Conservation (phyloP, 2,888 invertebrate species). For the Tinea pellionella region DNA sequence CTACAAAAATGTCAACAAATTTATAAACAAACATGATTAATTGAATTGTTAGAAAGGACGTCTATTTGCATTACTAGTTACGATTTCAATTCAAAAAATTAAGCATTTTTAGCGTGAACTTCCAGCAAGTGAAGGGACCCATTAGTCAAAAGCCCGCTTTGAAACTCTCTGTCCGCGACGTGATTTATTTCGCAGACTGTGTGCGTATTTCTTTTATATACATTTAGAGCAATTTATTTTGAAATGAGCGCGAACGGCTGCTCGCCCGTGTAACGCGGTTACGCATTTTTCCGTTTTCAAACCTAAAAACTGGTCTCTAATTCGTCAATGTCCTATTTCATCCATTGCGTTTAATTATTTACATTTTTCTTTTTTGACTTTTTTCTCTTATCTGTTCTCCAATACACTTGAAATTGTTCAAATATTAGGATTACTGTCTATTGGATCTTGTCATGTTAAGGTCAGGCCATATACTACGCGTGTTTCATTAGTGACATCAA, state of each 20-base stretch:
- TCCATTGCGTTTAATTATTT: neutral
- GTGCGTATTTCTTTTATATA: constrained; percentile 15
- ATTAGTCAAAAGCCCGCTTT: constrained; percentile 44
- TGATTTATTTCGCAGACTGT: constrained; percentile 37
- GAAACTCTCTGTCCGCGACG: constrained; percentile 45
- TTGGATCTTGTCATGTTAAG: too few species aligned
- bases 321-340: neutral
- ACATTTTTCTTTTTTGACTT: neutral
- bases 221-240: constrained; percentile 28
- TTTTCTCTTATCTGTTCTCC: neutral
- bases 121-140: constrained; percentile 26
- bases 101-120: constrained; percentile 1
- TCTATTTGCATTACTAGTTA: neutral
- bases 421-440: too few species aligned
- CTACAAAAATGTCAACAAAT: too few species aligned
- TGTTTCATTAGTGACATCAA: too few species aligned
- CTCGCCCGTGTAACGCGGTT: constrained; percentile 31
- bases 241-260: constrained; percentile 36
- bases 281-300: constrained; percentile 19
- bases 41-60: neutral
- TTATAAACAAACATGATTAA: too few species aligned
- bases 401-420: neutral
- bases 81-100: neutral
- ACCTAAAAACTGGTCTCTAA: constrained; percentile 29
- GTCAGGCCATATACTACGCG: too few species aligned